Conservation (phyloP, 1,140 invertebrate genomes). For the Drosophila azteca region DNA sequence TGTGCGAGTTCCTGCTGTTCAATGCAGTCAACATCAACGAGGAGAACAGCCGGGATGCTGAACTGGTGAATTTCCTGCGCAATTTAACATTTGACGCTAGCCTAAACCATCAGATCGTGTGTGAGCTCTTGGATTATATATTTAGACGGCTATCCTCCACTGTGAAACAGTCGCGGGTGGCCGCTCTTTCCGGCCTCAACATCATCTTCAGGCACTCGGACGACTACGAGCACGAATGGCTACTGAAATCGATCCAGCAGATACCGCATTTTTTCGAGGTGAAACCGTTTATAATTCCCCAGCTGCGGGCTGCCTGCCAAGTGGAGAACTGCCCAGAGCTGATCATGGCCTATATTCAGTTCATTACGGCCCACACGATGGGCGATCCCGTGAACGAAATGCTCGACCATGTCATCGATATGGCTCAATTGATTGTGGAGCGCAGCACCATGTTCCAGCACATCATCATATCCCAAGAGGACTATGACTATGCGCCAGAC, state of each 20-base stretch:
- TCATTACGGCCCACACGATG: conserved; percentile 90
- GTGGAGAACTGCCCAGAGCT: conserved; percentile 94
- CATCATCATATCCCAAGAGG: conserved; percentile 88
- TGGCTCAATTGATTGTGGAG: conserved; percentile 96
- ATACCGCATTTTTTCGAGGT: conserved; percentile 90
- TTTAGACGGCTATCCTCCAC: conserved; percentile 92
- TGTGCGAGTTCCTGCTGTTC: conserved; percentile 97
- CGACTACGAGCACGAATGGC: conserved; percentile 87
- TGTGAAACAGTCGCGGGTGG: conserved; percentile 89
- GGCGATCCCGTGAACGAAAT: conserved; percentile 87
- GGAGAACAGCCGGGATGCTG: conserved; percentile 85
- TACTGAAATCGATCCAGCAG: conserved; percentile 90
- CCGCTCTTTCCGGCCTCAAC: conserved; percentile 89
- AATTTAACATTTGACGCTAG: conserved; percentile 87
- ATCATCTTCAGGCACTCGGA: conserved; percentile 84
- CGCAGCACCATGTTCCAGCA: conserved; percentile 94
- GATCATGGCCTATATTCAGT: conserved; percentile 95
- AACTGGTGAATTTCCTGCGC: conserved; percentile 91
- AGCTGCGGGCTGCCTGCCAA: conserved; percentile 92
- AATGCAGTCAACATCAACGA: conserved; percentile 84
- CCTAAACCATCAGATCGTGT: conserved; percentile 86
- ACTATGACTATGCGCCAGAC: conserved; percentile 84
- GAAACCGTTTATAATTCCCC: conserved; percentile 87
- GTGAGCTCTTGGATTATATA: conserved; percentile 96
- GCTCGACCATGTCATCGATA: conserved; percentile 89